Conservation (phyloP, 35 echinoderm and acorn worm species). For the Nesometra sesokonis region DNA sequence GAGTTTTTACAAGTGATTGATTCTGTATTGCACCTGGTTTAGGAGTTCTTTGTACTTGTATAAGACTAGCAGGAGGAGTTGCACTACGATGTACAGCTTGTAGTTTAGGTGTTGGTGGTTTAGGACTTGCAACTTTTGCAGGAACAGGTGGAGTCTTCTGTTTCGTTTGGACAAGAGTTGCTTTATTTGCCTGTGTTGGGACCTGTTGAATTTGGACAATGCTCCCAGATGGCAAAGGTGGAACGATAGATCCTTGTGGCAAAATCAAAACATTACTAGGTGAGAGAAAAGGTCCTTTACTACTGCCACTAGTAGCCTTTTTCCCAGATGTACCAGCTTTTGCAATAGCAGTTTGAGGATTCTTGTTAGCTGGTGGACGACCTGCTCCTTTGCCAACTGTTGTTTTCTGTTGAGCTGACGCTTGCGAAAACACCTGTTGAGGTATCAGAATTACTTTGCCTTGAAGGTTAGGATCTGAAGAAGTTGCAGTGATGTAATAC, state of each 20-base stretch:
- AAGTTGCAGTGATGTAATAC: constrained; percentile 94
- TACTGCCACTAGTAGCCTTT: not conserved
- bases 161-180: constrained; percentile 5
- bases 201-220: constrained; percentile 99
- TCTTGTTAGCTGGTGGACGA: not conserved
- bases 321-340: not conserved
- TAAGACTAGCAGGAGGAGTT: constrained; percentile 24
- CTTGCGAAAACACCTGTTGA: constrained; percentile 88
- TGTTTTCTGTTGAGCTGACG: constrained; percentile 34
- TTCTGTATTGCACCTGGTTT: constrained; percentile 28
- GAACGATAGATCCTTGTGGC: constrained; percentile 91
- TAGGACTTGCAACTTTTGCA: constrained; percentile 7
- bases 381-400: constrained; percentile 18
- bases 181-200: constrained; percentile 37
- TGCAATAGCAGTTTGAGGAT: not conserved
- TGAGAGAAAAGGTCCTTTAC: constrained; percentile 54
- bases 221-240: constrained; percentile 79
- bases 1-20: not conserved
- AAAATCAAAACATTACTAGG: constrained; percentile 94
- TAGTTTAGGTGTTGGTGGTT: not conserved
- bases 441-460: constrained; percentile 96
- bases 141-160: constrained; percentile 23
- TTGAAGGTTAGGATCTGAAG: constrained; percentile 91
- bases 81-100: not conserved
- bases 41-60: constrained; percentile 57